Evolutionary conservation across 1,140 invertebrate genomes (phyloP).

Genomic region (Dinothrombium tinctorium): DNA sequence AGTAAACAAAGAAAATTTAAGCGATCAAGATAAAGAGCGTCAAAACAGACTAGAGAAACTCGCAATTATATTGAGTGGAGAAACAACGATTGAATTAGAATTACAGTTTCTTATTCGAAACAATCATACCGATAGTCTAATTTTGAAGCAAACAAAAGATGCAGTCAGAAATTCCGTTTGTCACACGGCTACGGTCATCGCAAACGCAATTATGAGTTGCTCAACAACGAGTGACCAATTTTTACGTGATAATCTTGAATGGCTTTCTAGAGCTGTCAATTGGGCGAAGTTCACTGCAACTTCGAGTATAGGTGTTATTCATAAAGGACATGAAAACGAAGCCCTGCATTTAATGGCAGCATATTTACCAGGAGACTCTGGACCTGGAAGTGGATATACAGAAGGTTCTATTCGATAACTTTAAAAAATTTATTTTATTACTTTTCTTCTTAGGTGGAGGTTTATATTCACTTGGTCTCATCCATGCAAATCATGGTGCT

Average conservation of each 20-base stretch:
- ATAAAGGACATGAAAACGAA: constrained; percentile 44
- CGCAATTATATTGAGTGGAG: constrained; percentile 73
- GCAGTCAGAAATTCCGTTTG: constrained; percentile 89
- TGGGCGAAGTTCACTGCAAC: constrained; percentile 99
- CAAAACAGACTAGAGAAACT: constrained; percentile 67
- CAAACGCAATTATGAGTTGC: constrained; percentile 96
- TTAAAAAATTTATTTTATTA: neutral
- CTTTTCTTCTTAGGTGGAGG: constrained; percentile 43
- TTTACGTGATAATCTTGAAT: constrained; percentile 89
- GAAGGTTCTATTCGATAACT: constrained; percentile 27
- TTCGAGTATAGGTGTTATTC: constrained; percentile 91
- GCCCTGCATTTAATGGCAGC: constrained; percentile 80
- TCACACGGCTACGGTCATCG: constrained; percentile 93
- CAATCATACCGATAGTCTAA: constrained; percentile 89
- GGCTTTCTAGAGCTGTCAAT: constrained; percentile 91
- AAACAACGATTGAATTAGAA: constrained; percentile 82
- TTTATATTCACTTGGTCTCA: constrained; percentile 85
- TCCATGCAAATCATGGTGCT: constrained; percentile 96
- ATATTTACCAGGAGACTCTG: constrained; percentile 74
- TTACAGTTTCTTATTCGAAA: constrained; percentile 92
- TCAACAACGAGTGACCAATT: constrained; percentile 85
- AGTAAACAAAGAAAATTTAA: constrained; percentile 20
- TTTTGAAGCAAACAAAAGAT: constrained; percentile 88
- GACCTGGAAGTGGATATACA: constrained; percentile 73
- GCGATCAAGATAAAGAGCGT: constrained; percentile 54